Percentiles rank a stretch among this genome's conserved stretches.
Evolutionary conservation across 2,797 vertebrate species (phyloP).

Genomic region (Hydrolagus colliei): DNA sequence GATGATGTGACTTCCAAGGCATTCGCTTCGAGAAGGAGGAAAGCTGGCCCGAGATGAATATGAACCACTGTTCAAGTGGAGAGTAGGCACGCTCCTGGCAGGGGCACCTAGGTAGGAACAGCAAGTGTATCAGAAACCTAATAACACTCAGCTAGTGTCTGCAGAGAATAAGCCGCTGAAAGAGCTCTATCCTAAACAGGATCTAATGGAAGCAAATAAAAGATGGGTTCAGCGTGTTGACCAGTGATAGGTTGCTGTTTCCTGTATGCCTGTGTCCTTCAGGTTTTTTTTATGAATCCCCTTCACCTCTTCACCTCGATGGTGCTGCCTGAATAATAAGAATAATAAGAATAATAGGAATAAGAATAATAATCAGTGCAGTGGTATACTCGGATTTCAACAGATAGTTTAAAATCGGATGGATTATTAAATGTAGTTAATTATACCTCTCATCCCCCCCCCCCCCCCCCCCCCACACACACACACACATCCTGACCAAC

Average conservation of each 20-base stretch:
- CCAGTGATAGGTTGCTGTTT: not conserved
- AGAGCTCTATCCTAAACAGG: not conserved
- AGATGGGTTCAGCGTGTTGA: not conserved
- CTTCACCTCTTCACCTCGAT: not conserved
- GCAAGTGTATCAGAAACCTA: slow-evolving; percentile 17
- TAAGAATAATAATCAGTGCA: no score
- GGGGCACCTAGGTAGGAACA: not conserved
- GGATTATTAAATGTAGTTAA: no score
- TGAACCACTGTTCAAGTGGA: not conserved
- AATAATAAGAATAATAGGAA: no score
- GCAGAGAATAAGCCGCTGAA: slow-evolving; percentile 7
- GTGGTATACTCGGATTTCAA: no score
- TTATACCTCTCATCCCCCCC: no score
- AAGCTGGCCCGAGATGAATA: not conserved
- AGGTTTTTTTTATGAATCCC: not conserved
- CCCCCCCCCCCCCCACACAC: no score
- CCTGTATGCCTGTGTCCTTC: not conserved
- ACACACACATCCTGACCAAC: no score
- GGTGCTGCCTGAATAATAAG: not conserved
- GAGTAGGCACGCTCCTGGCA: not conserved
- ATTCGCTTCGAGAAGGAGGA: not conserved
- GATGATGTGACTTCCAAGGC: not conserved
- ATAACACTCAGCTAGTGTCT: not conserved
- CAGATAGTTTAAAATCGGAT: no score
- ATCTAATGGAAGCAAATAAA: slow-evolving; percentile 10